Conservation (phyloP, 2,888 invertebrate species). For the Synergus laeviventris region DNA sequence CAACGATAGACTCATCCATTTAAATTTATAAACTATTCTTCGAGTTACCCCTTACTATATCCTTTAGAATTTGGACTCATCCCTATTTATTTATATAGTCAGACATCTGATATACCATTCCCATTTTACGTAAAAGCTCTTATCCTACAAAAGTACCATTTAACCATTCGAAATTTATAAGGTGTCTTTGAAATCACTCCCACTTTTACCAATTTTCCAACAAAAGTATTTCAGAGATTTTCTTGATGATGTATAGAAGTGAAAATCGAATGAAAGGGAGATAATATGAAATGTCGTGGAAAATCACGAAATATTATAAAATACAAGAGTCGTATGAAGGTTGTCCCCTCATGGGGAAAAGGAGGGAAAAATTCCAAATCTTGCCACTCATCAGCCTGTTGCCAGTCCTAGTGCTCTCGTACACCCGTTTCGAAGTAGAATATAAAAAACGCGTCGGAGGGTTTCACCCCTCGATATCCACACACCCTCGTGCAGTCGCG, state of each 20-base stretch:
- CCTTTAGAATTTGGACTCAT: no score
- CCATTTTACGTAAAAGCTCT: background rate
- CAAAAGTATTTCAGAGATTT: background rate
- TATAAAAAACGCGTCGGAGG: constrained; percentile 65
- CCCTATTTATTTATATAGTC: background rate
- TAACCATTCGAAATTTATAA: background rate
- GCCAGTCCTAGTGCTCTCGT: constrained; percentile 62
- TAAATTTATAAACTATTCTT: background rate
- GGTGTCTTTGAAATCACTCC: background rate
- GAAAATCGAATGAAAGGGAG: background rate
- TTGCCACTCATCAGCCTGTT: constrained; percentile 74
- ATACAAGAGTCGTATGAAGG: constrained; percentile 27
- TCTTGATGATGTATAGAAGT: background rate
- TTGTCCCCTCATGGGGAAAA: constrained; percentile 43
- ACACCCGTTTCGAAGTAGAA: constrained; percentile 59
- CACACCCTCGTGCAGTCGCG: constrained; percentile 58
- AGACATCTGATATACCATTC: background rate
- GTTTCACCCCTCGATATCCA: constrained; percentile 64
- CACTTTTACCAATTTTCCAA: no score
- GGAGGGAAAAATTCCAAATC: constrained; percentile 58
- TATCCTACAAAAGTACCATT: background rate
- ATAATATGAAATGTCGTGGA: constrained; percentile 14
- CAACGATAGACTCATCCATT: background rate
- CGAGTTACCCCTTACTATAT: no score
- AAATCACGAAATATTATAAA: constrained; percentile 9